Percentiles rank a stretch among this genome's conserved stretches.
Conservation (phyloP, 2,888 invertebrate species). For the Leptodirus hochenwartii region DNA sequence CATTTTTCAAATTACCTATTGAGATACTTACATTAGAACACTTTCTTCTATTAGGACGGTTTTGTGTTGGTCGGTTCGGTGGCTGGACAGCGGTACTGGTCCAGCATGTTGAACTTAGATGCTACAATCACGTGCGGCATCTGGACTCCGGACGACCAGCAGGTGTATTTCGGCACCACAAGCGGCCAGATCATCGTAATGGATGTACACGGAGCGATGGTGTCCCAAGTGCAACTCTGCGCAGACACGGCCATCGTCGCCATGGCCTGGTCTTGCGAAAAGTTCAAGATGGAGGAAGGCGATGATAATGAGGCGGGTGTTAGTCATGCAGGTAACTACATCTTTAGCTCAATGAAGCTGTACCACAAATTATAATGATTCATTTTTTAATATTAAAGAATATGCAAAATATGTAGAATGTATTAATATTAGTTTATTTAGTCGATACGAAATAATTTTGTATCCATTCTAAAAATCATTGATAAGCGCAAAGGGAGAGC, state of each 20-base stretch:
- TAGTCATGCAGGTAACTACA: slow-evolving; percentile 27
- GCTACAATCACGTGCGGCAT: slow-evolving; percentile 90
- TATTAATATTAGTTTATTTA: too few species aligned
- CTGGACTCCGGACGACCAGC: slow-evolving; percentile 96
- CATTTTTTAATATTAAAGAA: too few species aligned
- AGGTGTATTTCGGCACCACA: slow-evolving; percentile 87
- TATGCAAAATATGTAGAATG: too few species aligned
- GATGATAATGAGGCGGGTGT: slow-evolving; percentile 49
- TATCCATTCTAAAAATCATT: too few species aligned
- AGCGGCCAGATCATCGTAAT: slow-evolving; percentile 90
- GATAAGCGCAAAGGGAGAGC: too few species aligned
- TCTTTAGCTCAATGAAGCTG: too few species aligned
- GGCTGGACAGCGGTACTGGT: slow-evolving; percentile 96
- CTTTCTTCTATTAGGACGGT: slow-evolving; percentile 63
- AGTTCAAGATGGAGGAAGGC: slow-evolving; percentile 94
- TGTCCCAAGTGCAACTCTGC: slow-evolving; percentile 77
- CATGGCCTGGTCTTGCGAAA: slow-evolving; percentile 95
- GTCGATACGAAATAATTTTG: too few species aligned
- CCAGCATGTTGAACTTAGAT: slow-evolving; percentile 88
- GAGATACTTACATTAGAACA: too few species aligned
- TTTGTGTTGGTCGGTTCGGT: slow-evolving; percentile 97
- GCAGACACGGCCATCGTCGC: slow-evolving; percentile 73
- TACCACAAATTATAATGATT: too few species aligned
- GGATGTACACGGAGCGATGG: slow-evolving; percentile 93
- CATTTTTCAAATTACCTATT: too few species aligned